phyloP scores from a whole-genome alignment of 2,888 invertebrate species.

The Muscina levida region DNA sequence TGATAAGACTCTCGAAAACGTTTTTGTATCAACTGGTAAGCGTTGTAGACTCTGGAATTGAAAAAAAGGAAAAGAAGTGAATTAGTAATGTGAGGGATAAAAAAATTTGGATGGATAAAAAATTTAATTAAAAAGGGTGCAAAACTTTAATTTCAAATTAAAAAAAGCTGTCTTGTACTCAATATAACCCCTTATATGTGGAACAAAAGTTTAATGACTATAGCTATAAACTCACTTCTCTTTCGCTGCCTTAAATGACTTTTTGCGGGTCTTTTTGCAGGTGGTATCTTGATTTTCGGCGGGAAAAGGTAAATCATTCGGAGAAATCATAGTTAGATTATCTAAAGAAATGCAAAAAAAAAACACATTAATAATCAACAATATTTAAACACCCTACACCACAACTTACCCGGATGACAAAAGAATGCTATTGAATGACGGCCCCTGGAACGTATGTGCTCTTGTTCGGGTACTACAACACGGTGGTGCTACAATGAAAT shows the following conservation, averaged over 20 bases:
- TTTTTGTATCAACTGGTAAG: slow-evolving; percentile 86
- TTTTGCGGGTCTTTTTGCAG: slow-evolving; percentile 78
- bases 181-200: too few species aligned
- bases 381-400: neutral
- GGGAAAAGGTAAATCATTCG: slow-evolving; percentile 77
- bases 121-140: slow-evolving; percentile 73
- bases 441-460: slow-evolving; percentile 83
- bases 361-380: neutral
- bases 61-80: slow-evolving; percentile 4
- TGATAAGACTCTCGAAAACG: slow-evolving; percentile 87
- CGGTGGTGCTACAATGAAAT: slow-evolving; percentile 83
- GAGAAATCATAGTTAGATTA: slow-evolving; percentile 79
- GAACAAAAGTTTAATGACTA: too few species aligned
- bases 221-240: slow-evolving; percentile 76
- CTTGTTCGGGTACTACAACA: slow-evolving; percentile 86
- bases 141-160: slow-evolving; percentile 71
- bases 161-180: slow-evolving; percentile 74
- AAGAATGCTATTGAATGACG: slow-evolving; percentile 90
- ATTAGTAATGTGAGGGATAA: slow-evolving; percentile 79
- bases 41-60: slow-evolving; percentile 83
- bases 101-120: too few species aligned
- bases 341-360: slow-evolving; percentile 67
- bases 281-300: slow-evolving; percentile 73
- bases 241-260: slow-evolving; percentile 80
- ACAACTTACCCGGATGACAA: slow-evolving; percentile 85